Percentiles rank a stretch among this genome's conserved stretches.
phyloP scores from a whole-genome alignment of 2,113 vertebrate genomes.

The Melanerpes aurifrons region DNA sequence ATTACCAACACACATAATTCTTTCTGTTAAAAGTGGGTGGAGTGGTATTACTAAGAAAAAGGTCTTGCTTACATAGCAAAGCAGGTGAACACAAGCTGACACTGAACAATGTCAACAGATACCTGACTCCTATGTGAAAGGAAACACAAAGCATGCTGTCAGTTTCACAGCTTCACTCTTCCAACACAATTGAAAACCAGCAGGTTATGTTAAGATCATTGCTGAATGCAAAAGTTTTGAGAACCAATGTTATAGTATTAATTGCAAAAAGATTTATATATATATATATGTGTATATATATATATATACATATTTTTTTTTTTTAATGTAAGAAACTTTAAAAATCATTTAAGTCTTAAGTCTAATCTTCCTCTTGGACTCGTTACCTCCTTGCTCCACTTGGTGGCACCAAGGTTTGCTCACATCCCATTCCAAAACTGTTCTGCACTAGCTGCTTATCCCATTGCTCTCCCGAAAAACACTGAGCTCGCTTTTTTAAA shows the following conservation, averaged over 20 bases:
- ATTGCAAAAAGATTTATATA: neutral
- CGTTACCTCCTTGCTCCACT: neutral
- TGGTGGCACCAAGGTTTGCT: neutral
- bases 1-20: neutral
- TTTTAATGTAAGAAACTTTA: neutral
- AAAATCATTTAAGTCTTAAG: rapidly evolving
- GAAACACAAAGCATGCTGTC: neutral
- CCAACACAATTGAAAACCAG: neutral
- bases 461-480: neutral
- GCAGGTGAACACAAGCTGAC: neutral
- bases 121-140: rapidly evolving
- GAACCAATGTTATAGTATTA: rapidly evolving
- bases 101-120: neutral
- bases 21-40: neutral
- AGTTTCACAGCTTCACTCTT: neutral
- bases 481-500: neutral
- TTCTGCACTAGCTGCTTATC: rapidly evolving
- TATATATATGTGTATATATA: too few relatives aligned
- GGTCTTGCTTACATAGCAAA: neutral
- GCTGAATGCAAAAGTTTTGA: neutral
- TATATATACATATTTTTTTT: neutral
- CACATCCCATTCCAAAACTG: neutral
- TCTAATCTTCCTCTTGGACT: too few relatives aligned
- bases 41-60: neutral
- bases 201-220: rapidly evolving